Base-by-base conservation (phyloP, 2,113 vertebrate species). In the Acinonyx jubatus region DNA sequence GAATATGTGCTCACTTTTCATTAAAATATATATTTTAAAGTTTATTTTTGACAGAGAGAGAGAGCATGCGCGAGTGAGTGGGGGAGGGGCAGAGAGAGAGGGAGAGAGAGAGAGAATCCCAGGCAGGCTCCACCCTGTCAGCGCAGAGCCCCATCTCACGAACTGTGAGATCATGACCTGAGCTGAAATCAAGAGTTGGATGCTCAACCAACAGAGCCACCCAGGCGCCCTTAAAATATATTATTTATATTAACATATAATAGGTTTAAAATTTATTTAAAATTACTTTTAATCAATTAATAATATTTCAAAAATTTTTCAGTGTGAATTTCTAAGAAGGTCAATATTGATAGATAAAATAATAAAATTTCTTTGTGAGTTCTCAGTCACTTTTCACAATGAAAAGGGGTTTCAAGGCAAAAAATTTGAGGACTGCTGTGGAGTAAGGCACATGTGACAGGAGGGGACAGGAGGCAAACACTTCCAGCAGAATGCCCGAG, bases 301-400 rank as follows among this genome's bases (percentile, higher is more conserved):
- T 83, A 66, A 65, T 45, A 93, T 23, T 82, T n/a, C 21, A 88
- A 52, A 14, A 48, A 4, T 90, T 80, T 61, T 18, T 94, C 71
- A 48, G 65, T 80, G 85, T 89, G 71, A 73, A 78, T 71, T 93
- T 84, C 73, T 92, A 90, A 55, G 73, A 18, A 97, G 31, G 29
- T 79, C 41, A 61, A 14, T 83, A 50, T 79, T 86, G 45, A 55
- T 31, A 76, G 79, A 45, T 55, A 83, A 91, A 76, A 63, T 74
- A 55, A 41, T 36, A 83, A 74, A 71, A 69, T 63, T 45, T 63
- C 7, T 55, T 71, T 66, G 31, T 68, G 50, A 12, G 19, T 18
- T 45, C 19, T 89, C 45, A 82, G 41, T 89, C 66, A 61, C 19
- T 96, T 94, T 97, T 84, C 31, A n/a, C 15, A 80, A 85, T 85